Conservation (phyloP, 1,140 invertebrate genomes). For the Drosophila eugracilis region DNA sequence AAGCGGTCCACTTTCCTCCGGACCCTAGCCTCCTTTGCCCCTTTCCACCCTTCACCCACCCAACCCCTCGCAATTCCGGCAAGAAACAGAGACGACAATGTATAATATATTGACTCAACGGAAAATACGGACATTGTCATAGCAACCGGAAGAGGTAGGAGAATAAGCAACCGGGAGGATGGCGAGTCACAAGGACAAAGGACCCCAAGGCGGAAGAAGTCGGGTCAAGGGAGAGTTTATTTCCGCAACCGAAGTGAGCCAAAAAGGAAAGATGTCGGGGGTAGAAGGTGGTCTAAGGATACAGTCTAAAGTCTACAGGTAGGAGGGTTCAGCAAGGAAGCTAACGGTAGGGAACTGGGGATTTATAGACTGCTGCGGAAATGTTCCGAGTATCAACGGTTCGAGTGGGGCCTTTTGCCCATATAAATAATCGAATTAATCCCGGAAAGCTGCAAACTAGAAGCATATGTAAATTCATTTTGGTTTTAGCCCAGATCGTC, state of each 20-base stretch:
- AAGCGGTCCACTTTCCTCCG: constrained; percentile 64
- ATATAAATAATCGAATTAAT: constrained; percentile 50
- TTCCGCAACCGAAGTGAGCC: constrained; percentile 74
- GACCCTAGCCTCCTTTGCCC: background rate
- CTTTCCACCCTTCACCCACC: background rate
- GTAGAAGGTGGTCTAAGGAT: constrained; percentile 9
- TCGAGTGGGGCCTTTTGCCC: constrained; percentile 21
- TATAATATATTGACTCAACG: constrained; percentile 82
- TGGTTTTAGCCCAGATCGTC: background rate
- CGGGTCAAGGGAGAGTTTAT: constrained; percentile 78
- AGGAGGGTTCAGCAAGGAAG: constrained; percentile 2
- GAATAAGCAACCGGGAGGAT: constrained; percentile 20
- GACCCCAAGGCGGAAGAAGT: constrained; percentile 58
- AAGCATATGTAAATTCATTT: constrained; percentile 4
- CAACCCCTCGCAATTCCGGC: constrained; percentile 18
- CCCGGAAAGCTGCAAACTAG: constrained; percentile 16
- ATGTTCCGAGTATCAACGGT: constrained; percentile 44
- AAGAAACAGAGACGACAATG: constrained; percentile 66
- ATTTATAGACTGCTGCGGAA: constrained; percentile 44
- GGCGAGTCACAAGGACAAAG: constrained; percentile 11
- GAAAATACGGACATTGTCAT: constrained; percentile 80
- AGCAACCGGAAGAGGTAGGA: constrained; percentile 64
- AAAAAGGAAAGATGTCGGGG: constrained; percentile 7
- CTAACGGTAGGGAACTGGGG: constrained; percentile 15
- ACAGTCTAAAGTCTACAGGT: constrained; percentile 7